Evolutionary conservation across 2,113 vertebrate species (phyloP).

Genomic region (Mohoua ochrocephala): DNA sequence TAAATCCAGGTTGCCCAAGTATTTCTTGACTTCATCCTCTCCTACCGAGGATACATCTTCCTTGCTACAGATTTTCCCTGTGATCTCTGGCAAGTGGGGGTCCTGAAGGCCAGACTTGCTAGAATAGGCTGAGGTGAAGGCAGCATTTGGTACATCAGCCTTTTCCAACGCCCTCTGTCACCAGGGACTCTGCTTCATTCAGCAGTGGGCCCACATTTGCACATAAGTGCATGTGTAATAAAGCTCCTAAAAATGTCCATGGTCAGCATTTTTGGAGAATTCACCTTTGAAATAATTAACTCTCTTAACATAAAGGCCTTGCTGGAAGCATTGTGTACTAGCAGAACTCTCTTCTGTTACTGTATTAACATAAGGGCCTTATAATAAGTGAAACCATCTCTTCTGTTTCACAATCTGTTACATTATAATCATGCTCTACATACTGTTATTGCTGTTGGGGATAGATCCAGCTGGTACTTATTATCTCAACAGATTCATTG

Average conservation of each 20-base stretch:
- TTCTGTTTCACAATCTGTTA: conserved; percentile 49
- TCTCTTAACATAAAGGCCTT: background rate
- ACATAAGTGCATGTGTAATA: background rate
- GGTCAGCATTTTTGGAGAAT: background rate
- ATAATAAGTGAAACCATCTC: background rate
- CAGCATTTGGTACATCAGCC: background rate
- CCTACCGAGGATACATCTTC: background rate
- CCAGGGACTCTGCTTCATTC: background rate
- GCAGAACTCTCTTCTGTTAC: background rate
- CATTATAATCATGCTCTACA: conserved; percentile 14
- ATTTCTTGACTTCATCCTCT: background rate
- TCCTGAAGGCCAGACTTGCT: background rate
- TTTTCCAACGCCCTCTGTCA: background rate
- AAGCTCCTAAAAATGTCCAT: background rate
- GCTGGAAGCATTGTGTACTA: background rate
- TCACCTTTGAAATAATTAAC: background rate
- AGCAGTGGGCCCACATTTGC: background rate
- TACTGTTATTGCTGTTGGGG: conserved; percentile 20
- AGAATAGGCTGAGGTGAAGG: background rate
- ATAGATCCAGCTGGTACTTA: conserved; percentile 54
- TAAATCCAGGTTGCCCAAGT: background rate
- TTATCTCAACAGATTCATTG: conserved; percentile 21
- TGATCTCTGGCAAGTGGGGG: background rate
- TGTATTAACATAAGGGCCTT: conserved; percentile 15
- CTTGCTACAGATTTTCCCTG: background rate